Evolutionary conservation across 2,113 vertebrate species (phyloP).

Genomic region (Anguilla rostrata): DNA sequence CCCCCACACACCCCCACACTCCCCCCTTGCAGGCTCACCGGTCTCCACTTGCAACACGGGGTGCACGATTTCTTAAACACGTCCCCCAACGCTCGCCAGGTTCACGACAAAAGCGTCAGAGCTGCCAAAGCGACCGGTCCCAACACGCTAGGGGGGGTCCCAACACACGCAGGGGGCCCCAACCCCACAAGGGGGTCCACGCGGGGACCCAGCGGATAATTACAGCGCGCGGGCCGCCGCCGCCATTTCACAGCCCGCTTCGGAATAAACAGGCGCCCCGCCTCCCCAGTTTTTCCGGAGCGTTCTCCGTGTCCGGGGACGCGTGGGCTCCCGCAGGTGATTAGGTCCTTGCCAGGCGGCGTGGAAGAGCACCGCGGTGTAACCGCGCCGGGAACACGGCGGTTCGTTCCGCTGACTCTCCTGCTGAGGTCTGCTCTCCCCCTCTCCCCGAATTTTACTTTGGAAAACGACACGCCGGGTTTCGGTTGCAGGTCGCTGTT

Average conservation of each 20-base stretch:
- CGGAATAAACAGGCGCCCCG: not conserved
- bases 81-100: not conserved
- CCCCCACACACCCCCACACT: slow-evolving; percentile 20
- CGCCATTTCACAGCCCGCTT: not conserved
- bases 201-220: not conserved
- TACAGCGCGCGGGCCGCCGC: not conserved
- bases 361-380: not conserved
- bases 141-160: no score
- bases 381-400: not conserved
- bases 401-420: not conserved
- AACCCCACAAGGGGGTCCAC: not conserved
- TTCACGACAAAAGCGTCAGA: not conserved
- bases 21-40: not conserved
- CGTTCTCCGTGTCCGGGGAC: not conserved
- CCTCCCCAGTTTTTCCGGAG: no score
- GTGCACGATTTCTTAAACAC: not conserved
- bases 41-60: not conserved
- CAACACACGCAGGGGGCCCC: no score
- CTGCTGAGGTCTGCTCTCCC: slow-evolving; percentile 6
- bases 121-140: not conserved
- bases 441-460: slow-evolving; percentile 1
- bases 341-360: not conserved
- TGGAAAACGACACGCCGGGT: not conserved
- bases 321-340: not conserved
- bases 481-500: not conserved